Percentiles rank a stretch among this genome's conserved stretches.
Conservation (phyloP, 2,113 vertebrate genomes). For the Garra rufa region DNA sequence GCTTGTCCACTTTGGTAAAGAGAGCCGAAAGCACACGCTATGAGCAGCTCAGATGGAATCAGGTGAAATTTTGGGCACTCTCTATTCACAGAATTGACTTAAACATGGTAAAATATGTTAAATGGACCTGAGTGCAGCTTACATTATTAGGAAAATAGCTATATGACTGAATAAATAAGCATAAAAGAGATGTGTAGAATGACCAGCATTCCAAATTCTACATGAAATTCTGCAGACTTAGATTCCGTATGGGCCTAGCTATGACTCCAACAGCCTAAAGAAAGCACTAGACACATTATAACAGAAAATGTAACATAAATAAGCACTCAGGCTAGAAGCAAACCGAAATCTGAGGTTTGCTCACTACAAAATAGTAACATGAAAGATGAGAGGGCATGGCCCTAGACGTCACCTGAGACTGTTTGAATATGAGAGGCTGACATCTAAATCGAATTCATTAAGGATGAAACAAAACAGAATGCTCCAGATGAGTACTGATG, state of each 20-base stretch:
- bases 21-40: background rate
- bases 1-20: constrained; percentile 30
- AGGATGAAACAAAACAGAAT: constrained; percentile 1
- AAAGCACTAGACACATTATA: background rate
- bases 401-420: background rate
- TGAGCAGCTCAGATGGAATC: background rate
- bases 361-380: background rate
- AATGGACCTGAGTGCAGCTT: background rate
- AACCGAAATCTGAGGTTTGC: background rate
- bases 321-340: background rate
- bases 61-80: background rate
- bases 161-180: background rate
- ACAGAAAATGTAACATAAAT: background rate
- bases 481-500: background rate
- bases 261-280: background rate
- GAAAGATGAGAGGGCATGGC: background rate
- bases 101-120: background rate
- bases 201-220: background rate
- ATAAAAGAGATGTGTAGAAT: background rate
- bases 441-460: constrained; percentile 18
- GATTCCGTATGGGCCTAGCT: background rate
- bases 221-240: background rate
- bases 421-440: background rate
- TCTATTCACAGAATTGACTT: background rate
- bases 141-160: background rate